phyloP scores from a whole-genome alignment of 2,113 vertebrate species.

The Meles meles region DNA sequence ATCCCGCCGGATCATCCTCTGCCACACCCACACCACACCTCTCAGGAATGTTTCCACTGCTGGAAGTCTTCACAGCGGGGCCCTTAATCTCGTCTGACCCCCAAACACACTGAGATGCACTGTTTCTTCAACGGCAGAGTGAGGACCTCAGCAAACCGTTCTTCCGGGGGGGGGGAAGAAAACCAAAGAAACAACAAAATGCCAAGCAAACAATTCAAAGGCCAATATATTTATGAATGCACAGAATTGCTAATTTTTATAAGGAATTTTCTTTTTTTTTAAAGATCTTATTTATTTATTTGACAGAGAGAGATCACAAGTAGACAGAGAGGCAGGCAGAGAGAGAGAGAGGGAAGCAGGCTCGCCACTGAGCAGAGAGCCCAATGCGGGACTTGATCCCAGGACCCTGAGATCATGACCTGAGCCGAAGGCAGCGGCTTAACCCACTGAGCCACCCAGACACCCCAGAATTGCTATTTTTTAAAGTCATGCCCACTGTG shows the following conservation, averaged over 20 bases:
- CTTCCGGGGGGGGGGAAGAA: not conserved
- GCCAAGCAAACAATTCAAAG: not conserved
- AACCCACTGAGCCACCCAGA: no score
- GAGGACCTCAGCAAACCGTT: not conserved
- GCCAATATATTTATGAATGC: not conserved
- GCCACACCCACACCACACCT: not conserved
- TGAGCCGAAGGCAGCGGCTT: no score
- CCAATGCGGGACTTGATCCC: no score
- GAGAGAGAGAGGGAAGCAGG: no score
- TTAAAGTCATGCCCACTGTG: not conserved
- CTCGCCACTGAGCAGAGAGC: no score
- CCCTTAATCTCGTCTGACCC: not conserved
- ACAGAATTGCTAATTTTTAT: not conserved
- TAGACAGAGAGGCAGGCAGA: no score
- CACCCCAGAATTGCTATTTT: not conserved
- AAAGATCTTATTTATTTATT: no score
- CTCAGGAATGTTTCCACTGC: no score
- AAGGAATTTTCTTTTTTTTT: no score
- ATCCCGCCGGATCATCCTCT: not conserved
- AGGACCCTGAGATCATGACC: no score
- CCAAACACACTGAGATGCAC: no score
- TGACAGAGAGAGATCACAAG: no score
- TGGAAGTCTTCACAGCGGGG: not conserved
- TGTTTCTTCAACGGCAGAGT: not conserved
- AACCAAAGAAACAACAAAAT: not conserved